Base-by-base conservation (phyloP, 2,113 vertebrate species). In the Platichthys flesus region DNA sequence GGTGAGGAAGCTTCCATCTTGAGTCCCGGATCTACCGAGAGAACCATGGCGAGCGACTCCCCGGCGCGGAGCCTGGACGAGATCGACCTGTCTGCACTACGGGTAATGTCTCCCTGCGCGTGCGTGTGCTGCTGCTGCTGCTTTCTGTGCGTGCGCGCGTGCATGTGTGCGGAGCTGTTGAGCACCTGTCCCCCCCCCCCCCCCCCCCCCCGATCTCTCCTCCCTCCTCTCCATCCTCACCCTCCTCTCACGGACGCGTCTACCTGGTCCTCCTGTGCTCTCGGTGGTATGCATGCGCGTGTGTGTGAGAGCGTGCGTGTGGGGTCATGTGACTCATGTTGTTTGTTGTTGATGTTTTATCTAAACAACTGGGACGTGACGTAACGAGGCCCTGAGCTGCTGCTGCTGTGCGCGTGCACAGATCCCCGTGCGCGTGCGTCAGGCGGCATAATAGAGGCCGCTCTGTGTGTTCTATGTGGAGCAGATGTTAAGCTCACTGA, bases 21-120 rank as follows among this genome's bases (percentile, higher is more conserved):
- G 86, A 87, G 86, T 85, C 81, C 85, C 88, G 90, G 83, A 31
- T 76, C 52, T 76, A 85, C 89, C 89, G 90, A 90, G 83, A 93
- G 90, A 67, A 96, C 95, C 91, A 98, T 98, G 97, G 97, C 97
- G 94, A 98, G 96, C 92, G 97, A 98, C 91, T 98, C 97, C 85
- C 97, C 97, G 8, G 97, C 97, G 74, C 94, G 97, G 88, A 98
- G 97, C 92, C 93, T 98, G 95, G 97, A 99, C 86, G 97, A 99
- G 92, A 99, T 99, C 74, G 97, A 99, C 91, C 96, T 99, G 87
- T 97, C 97, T 78, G 96, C 97, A 67, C 93, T 99, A 84, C 95
- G 97, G 97, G 97, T 98, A 95, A 94, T 86, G 49, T 67, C 63
- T 64, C 62, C 12, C 37, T 65, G 74, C 52, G 37, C 12, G 76